Evolutionary conservation across 1,140 invertebrate genomes (phyloP).

Genomic region (Eumaeus atala): DNA sequence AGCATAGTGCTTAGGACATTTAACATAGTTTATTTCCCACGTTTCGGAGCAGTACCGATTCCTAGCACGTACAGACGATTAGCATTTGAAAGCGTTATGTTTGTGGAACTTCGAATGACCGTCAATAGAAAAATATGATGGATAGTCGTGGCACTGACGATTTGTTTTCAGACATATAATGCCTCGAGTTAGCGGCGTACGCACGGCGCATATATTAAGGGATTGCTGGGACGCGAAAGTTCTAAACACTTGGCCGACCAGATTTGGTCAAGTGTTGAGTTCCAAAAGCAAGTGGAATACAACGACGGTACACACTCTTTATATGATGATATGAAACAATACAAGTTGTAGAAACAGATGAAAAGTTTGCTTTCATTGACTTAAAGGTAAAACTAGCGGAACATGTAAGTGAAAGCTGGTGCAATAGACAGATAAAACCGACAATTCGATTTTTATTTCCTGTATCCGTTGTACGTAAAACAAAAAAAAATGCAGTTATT

Average conservation of each 20-base stretch:
- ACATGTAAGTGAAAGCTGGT: no score
- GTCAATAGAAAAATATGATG: constrained; percentile 70
- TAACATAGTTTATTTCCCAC: constrained; percentile 49
- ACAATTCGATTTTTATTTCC: no score
- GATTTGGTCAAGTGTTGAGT: constrained; percentile 7
- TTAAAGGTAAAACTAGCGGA: no score
- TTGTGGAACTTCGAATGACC: constrained; percentile 57
- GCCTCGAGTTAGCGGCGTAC: constrained; percentile 48
- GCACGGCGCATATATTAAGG: constrained; percentile 59
- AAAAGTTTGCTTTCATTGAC: no score
- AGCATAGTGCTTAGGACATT: constrained; percentile 7
- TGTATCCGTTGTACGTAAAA: no score
- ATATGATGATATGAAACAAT: no score
- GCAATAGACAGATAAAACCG: no score
- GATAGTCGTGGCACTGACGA: constrained; percentile 53
- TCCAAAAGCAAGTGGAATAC: not conserved
- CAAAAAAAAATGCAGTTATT: no score
- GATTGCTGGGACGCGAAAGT: constrained; percentile 22
- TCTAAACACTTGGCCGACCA: constrained; percentile 15
- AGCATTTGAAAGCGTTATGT: constrained; percentile 70
- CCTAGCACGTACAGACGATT: constrained; percentile 60
- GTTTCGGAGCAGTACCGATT: constrained; percentile 58
- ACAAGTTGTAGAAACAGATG: no score
- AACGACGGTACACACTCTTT: no score
- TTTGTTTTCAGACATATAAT: constrained; percentile 69